Evolutionary conservation across 2,113 vertebrate genomes (phyloP).

Genomic region (Boulengeromyrus knoepffleri): DNA sequence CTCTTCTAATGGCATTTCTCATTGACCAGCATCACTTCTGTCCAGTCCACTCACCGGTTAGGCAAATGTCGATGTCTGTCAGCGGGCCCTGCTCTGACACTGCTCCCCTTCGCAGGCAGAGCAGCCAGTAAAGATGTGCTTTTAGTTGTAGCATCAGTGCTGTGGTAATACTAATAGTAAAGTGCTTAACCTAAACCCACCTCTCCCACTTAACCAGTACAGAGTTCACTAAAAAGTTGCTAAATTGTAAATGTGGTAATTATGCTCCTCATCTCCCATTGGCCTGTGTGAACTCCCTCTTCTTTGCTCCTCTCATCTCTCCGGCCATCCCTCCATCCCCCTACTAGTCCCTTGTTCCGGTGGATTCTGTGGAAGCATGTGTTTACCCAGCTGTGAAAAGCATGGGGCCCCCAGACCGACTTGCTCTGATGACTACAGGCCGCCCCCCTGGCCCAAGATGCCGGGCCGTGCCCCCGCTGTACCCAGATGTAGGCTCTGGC

Average conservation of each 20-base stretch:
- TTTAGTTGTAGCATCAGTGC: background rate
- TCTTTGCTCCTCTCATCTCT: background rate
- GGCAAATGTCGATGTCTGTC: background rate
- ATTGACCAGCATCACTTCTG: background rate
- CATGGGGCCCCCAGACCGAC: background rate
- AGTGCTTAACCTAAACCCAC: background rate
- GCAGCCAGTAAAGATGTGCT: background rate
- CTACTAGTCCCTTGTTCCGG: background rate
- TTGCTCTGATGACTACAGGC: background rate
- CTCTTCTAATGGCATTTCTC: background rate
- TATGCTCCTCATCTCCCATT: no score
- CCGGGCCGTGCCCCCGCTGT: background rate
- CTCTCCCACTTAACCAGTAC: background rate
- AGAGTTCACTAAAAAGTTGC: background rate
- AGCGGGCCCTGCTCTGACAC: background rate
- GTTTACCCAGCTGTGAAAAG: conserved; percentile 4
- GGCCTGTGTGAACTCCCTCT: background rate
- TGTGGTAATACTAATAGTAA: background rate
- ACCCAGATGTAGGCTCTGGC: background rate
- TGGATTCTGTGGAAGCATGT: background rate
- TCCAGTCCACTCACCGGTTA: background rate
- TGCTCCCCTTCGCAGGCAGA: background rate
- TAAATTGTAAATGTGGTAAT: background rate
- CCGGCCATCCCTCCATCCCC: background rate
- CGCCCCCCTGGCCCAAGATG: background rate